These are phyloP conservation scores for Acanthoscelides obtectus DNA, from an alignment of 2,888 invertebrate genomes.

Conservation along the genomic window DNA sequence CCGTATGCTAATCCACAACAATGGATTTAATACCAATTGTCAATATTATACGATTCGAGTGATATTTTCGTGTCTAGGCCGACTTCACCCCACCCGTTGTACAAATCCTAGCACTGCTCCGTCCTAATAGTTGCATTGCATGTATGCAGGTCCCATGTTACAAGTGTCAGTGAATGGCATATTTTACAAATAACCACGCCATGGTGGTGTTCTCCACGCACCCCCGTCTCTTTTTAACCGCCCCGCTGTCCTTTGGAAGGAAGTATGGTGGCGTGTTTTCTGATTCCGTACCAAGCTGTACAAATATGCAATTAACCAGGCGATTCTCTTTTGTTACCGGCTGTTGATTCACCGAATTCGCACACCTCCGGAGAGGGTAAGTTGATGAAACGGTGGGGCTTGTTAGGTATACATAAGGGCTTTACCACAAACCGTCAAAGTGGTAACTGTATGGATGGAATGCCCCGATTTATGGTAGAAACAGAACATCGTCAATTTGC, in stretches of 20 bases:
- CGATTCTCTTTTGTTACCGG: slow-evolving; percentile 32
- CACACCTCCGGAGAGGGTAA: background rate
- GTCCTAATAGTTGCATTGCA: slow-evolving; percentile 35
- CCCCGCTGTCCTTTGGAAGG: slow-evolving; percentile 13
- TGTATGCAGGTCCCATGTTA: slow-evolving; percentile 35
- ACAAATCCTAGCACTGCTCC: background rate
- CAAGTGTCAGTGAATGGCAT: slow-evolving; percentile 39
- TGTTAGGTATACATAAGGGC: too few relatives aligned
- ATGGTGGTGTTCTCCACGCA: background rate
- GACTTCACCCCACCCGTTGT: background rate
- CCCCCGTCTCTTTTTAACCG: slow-evolving; percentile 8
- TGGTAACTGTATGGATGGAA: too few relatives aligned
- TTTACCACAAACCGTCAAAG: too few relatives aligned
- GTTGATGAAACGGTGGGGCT: too few relatives aligned
- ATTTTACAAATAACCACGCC: slow-evolving; percentile 36
- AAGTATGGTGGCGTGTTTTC: slow-evolving; percentile 31
- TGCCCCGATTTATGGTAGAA: too few relatives aligned
- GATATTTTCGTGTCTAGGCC: slow-evolving; percentile 6
- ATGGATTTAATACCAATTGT: too few relatives aligned
- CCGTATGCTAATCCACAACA: too few relatives aligned
- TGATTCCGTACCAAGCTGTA: slow-evolving; percentile 38
- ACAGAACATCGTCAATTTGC: too few relatives aligned
- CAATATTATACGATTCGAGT: background rate
- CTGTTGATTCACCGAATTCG: slow-evolving; percentile 25
- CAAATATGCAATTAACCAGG: slow-evolving; percentile 35